phyloP scores from a whole-genome alignment of 2,888 invertebrate genomes.

The Trissolcus brochymenae region DNA sequence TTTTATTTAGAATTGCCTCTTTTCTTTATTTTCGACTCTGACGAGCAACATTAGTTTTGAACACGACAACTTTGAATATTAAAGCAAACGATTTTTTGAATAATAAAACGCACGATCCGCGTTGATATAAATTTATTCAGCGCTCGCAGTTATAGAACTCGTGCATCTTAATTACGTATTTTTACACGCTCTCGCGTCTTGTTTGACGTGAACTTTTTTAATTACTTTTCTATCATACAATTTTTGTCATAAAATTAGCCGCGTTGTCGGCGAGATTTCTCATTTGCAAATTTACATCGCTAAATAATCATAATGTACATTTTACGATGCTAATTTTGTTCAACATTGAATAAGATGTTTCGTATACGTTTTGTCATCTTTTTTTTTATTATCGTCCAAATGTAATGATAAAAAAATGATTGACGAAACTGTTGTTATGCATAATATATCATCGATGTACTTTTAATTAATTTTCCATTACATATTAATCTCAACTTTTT shows the following conservation, averaged over 20 bases:
- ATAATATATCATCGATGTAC: slow-evolving; percentile 41
- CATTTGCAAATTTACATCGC: slow-evolving; percentile 46
- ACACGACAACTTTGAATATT: slow-evolving; percentile 15
- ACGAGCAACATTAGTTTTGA: slow-evolving; percentile 19
- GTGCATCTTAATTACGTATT: slow-evolving; percentile 44
- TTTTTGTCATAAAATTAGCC: slow-evolving; percentile 50
- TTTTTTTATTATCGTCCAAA: neutral
- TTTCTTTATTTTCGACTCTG: neutral
- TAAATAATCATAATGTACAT: slow-evolving; percentile 49
- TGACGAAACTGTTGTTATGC: slow-evolving; percentile 44
- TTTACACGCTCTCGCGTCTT: slow-evolving; percentile 38
- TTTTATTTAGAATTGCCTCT: slow-evolving; percentile 17
- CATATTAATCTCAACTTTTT: slow-evolving; percentile 55
- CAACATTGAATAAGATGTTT: slow-evolving; percentile 45
- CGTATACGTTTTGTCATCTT: slow-evolving; percentile 26
- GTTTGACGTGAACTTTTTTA: slow-evolving; percentile 39
- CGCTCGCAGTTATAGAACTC: slow-evolving; percentile 13
- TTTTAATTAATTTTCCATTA: slow-evolving; percentile 54
- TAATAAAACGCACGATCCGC: slow-evolving; percentile 21
- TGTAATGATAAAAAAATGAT: slow-evolving; percentile 45
- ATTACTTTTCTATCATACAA: slow-evolving; percentile 54
- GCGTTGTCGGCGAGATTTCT: slow-evolving; percentile 47
- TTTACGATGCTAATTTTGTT: slow-evolving; percentile 44
- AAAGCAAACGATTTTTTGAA: slow-evolving; percentile 8
- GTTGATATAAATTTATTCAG: slow-evolving; percentile 31